Evolutionary conservation across 2,888 invertebrate genomes (phyloP), one percentile per base, ranked within the genome.

Genomic region (Dryomyza anilis): DNA sequence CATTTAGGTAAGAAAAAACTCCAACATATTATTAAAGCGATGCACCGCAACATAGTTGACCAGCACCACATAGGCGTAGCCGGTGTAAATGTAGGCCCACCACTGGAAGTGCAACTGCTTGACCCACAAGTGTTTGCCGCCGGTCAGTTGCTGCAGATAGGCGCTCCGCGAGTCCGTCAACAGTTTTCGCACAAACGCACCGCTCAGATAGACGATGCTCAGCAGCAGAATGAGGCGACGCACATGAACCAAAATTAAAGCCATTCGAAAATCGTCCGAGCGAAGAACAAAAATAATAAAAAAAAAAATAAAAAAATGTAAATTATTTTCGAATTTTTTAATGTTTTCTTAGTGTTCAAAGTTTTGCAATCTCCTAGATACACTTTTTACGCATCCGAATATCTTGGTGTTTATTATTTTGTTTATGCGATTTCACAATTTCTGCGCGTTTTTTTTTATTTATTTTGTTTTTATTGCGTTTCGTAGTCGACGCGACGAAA

Each of bases 71-170:
- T 82, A 82, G 14, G 77, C 71, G 50, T 82, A 82, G 59, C 77
- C 78, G 57, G 78, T 78, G 66, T 82, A 82, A 39, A 82, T 78
- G 66, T 82, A 81, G 27, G 77, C 81, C 82, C 82, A 82, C 76
- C 79, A 78, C 60, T 82, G 82, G 70, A 82, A 76, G 69, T 82
- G 81, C 56, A 79, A 64, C 58, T 78, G 76, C 67, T 78, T 79
- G 39, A 69, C 66, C 36, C 72, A 67, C 39, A 70, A 65, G 8
- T 70, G 61, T 23, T 67, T 69, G 57, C 72, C 68, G 46, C 72
- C 68, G 43, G 72, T 73, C 61, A 76, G 69, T 60, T 76, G 80
- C 68, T 78, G 66, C 50, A 74, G 65, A 67, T 78, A 73, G 43
- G 73, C 71, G 55, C 76, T 76, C 55, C 78, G 78, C 1, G 76